These are phyloP conservation scores for Malachius bipustulatus DNA, from an alignment of 2,888 invertebrate species.

Conservation along the genomic window DNA sequence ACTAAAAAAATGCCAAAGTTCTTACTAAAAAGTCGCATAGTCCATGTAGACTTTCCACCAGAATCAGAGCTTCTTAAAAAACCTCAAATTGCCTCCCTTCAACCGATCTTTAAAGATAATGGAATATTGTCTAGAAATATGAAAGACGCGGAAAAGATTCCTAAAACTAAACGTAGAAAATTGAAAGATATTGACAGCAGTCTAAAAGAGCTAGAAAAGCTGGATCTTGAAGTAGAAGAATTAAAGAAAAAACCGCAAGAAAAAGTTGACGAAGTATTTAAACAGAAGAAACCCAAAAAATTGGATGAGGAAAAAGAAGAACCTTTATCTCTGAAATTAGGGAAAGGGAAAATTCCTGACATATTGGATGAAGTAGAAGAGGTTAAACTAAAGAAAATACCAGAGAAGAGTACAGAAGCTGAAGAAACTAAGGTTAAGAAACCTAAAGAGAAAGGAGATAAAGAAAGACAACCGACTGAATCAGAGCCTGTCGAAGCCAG, in stretches of 20 bases:
- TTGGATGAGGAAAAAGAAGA: constrained; percentile 34
- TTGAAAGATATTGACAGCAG: constrained; percentile 31
- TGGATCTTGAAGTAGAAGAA: constrained; percentile 33
- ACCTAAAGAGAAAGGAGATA: constrained; percentile 14
- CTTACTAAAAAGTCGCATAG: constrained; percentile 57
- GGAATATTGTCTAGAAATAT: constrained; percentile 40
- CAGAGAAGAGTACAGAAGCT: constrained; percentile 13
- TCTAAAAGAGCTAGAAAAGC: constrained; percentile 32
- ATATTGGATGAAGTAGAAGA: constrained; percentile 7
- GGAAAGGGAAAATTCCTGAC: constrained; percentile 33
- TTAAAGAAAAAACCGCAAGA: constrained; percentile 28
- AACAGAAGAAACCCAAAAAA: constrained; percentile 19
- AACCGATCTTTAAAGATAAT: constrained; percentile 27
- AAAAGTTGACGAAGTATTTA: constrained; percentile 26
- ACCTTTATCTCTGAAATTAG: constrained; percentile 37
- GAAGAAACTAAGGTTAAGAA: constrained; percentile 14
- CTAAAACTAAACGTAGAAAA: constrained; percentile 28
- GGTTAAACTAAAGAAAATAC: constrained; percentile 20
- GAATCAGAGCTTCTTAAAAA: constrained; percentile 26
- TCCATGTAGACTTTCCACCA: constrained; percentile 39
- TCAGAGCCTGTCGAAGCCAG: no score
- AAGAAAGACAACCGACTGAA: constrained; percentile 23
- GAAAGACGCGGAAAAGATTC: constrained; percentile 36
- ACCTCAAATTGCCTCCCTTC: constrained; percentile 28
- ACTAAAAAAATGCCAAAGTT: constrained; percentile 46